phyloP scores from a whole-genome alignment of 2,888 invertebrate genomes.

The Hypsopygia costalis region DNA sequence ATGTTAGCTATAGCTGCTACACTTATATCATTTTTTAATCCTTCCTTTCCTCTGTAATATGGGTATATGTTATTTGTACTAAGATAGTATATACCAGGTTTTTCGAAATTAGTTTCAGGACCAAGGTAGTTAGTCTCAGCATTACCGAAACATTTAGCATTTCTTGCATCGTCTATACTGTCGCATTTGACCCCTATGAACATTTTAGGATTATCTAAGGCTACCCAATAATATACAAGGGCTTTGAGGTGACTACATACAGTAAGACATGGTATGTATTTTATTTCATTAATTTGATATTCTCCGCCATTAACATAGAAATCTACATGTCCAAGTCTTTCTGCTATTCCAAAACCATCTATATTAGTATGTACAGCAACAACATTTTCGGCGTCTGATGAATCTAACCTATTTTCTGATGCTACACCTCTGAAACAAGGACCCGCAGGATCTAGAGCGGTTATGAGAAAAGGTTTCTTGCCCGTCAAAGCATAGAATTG shows the following conservation, averaged over 20 bases:
- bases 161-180: constrained; percentile 43
- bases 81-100: constrained; percentile 58
- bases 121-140: constrained; percentile 47
- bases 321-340: constrained; percentile 58
- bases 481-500: constrained; percentile 48
- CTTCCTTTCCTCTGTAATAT: constrained; percentile 49
- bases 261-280: constrained; percentile 55
- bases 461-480: constrained; percentile 42
- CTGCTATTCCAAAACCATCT: constrained; percentile 65
- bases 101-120: constrained; percentile 53
- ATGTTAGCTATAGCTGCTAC: neutral
- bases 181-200: constrained; percentile 54
- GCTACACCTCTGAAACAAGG: constrained; percentile 65
- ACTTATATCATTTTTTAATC: constrained; percentile 24
- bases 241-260: constrained; percentile 64
- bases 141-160: constrained; percentile 48
- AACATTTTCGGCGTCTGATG: constrained; percentile 45
- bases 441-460: constrained; percentile 60
- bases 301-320: constrained; percentile 72
- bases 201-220: constrained; percentile 42
- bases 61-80: constrained; percentile 47
- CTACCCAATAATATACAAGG: constrained; percentile 49
- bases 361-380: constrained; percentile 67
- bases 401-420: constrained; percentile 43
- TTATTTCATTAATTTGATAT: constrained; percentile 41